Base-by-base conservation (phyloP, 2,888 invertebrate genomes). In the Monopis laevigella region DNA sequence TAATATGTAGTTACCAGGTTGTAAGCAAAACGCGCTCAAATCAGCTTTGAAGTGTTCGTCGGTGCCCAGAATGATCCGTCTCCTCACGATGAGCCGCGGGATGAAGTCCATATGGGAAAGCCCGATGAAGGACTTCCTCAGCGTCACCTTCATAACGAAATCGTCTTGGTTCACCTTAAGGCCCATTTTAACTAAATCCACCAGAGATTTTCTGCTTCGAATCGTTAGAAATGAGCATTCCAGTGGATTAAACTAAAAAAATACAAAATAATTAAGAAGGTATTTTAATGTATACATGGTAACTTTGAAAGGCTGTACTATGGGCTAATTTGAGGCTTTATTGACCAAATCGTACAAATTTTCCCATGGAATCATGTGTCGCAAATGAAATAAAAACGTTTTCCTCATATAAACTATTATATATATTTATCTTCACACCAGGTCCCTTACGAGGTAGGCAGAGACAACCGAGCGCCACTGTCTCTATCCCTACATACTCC, bases 11-110 rank as follows among this genome's bases (percentile, higher is more conserved):
- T 48, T 28, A 74, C 77, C 77, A 16, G 52, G 48, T 40, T 64
- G 56, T 28, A 59, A 28, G 13, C 72, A 71, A 34, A 80, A 80
- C 0, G 50, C 52, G 3, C 48, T 61, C 35, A 80, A 46, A 47
- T 67, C 51, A 26, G 74, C 39, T 6, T 53, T 56, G 0, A 41
- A 48, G 1, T 59, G 55, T 0, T 45, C 53, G 1, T 55, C 52
- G 17, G 56, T 56, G 0, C 47, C 48, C 39, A 46, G 21, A 1
- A 47, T 14, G 2, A 73, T 16, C 2, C 56, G 27, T 27, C 59
- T 60, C 39, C 62, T 58, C n/a, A 80, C 16, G 1, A 70, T 45
- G 2, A 63, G 42, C 4, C 60, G 51, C 0, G 78, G 77, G 11
- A 67, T 53, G 32, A 70, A 70, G 12, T 65, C 59, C 2, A 74